Evolutionary conservation across 2,888 invertebrate species (phyloP).

Genomic region (Frankliniella intonsa): DNA sequence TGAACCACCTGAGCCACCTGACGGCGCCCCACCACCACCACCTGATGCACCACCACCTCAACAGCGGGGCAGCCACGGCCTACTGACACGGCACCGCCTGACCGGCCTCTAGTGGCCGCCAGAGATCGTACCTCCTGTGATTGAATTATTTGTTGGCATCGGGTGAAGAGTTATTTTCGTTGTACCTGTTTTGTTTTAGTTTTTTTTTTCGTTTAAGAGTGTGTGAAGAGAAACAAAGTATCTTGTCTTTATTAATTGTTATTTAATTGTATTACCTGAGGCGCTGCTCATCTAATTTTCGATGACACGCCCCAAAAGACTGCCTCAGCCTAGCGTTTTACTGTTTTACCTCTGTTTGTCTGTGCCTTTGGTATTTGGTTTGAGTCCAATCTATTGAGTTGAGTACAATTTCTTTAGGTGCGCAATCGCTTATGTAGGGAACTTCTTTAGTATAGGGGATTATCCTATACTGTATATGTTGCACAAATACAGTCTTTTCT

Average conservation of each 20-base stretch:
- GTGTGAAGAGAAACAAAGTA: neutral
- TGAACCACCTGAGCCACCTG: constrained; percentile 50
- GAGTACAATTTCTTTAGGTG: too few relatives aligned
- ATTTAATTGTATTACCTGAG: neutral
- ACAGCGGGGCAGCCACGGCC: constrained; percentile 63
- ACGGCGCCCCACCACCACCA: constrained; percentile 54
- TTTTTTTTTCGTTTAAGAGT: neutral
- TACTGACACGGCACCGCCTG: constrained; percentile 56
- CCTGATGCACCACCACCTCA: constrained; percentile 56
- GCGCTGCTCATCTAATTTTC: neutral
- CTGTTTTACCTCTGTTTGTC: neutral
- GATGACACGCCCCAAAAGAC: neutral
- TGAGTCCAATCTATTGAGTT: too few relatives aligned
- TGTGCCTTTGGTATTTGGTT: too few relatives aligned
- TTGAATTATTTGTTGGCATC: neutral
- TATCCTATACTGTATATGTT: too few relatives aligned
- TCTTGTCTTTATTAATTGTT: neutral
- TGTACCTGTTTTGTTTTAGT: constrained; percentile 20
- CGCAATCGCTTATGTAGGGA: too few relatives aligned
- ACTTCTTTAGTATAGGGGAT: too few relatives aligned
- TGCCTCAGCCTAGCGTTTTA: neutral
- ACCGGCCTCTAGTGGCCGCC: constrained; percentile 28
- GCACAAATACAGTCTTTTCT: too few relatives aligned
- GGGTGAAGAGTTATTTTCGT: neutral
- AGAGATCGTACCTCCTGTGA: neutral